Percentiles rank a stretch among this genome's conserved stretches.
phyloP scores from a whole-genome alignment of 2,113 vertebrate species.

The Nannospalax galili region DNA sequence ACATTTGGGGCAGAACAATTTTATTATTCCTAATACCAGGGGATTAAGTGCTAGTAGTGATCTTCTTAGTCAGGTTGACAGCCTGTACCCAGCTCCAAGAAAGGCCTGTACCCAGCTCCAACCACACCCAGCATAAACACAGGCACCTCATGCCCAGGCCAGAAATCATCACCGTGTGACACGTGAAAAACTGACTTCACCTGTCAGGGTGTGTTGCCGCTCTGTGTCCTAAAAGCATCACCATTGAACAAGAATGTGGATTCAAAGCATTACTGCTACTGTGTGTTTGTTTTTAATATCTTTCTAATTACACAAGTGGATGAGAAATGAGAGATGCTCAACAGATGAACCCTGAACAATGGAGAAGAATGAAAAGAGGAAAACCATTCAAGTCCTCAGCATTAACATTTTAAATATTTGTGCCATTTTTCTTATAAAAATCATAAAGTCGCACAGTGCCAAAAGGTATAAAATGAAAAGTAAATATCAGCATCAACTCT shows the following conservation, averaged over 20 bases:
- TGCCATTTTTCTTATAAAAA: constrained; percentile 55
- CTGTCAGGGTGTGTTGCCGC: background rate
- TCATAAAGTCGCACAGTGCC: constrained; percentile 10
- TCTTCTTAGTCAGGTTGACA: background rate
- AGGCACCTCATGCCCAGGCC: too few relatives aligned
- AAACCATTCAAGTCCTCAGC: background rate
- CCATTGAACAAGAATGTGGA: background rate
- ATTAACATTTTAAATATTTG: constrained; percentile 58
- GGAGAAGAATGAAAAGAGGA: background rate
- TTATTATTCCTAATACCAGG: background rate
- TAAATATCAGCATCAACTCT: background rate
- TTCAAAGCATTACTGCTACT: background rate
- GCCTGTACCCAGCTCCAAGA: too few relatives aligned
- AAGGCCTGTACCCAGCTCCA: background rate
- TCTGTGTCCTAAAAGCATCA: background rate
- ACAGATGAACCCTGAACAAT: background rate
- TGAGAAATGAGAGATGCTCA: too few relatives aligned
- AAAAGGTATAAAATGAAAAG: constrained; percentile 37
- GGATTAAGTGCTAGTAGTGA: background rate
- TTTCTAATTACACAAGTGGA: constrained; percentile 28
- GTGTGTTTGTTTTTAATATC: constrained; percentile 36
- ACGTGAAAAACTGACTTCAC: background rate
- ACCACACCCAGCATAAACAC: background rate
- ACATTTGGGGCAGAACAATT: background rate
- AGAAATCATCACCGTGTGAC: background rate